Base-by-base conservation (phyloP, 2,113 vertebrate genomes). In the Cnemophilus loriae region DNA sequence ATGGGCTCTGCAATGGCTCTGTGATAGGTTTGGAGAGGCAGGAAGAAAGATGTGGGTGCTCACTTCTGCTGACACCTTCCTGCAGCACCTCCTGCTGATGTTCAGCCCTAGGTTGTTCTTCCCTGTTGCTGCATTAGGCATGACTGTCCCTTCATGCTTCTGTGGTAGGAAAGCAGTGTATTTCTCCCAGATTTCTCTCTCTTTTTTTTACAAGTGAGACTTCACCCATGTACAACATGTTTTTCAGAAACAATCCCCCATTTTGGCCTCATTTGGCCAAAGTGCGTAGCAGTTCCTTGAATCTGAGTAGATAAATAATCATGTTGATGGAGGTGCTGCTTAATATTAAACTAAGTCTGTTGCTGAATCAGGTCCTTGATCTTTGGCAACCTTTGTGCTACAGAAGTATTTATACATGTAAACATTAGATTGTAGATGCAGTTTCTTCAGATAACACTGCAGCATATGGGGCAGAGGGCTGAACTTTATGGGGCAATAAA, bases 351-450 rank as follows among this genome's bases (percentile, higher is more conserved):
- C 47, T 41, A 50, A 79, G 53, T 46, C 59, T 77, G 23, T 41
- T 81, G 86, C 76, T 89, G 92, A 84, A 69, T 86, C 68, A 70
- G 23, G 42, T 88, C 20, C 75, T 90, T 92, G 59, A 67, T 42
- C 89, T 84, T 84, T 63, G 64, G 33, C 60, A 95, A 63, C 89
- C 80, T 92, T 92, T 82, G 89, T 64, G 91, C 86, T 59, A 67
- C 42, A 7, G 27, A 74, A 82, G 28, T 78, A 57, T 92, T 95
- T 95, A 87, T 78, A 61, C 2, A 15, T 79, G 30, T 46, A 56
- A 87, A 75, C 17, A 47, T 77, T 74, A 89, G 56, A 59, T 73
- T 7, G 11, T 37, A 63, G 50, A 60, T 73, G 46, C 10, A 18
- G 23, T 81, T 77, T 81, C 71, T 90, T 65, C n/a, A 74, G 85